Evolutionary conservation across 2,888 invertebrate species (phyloP).

Genomic region (Barypeithes pellucidus): DNA sequence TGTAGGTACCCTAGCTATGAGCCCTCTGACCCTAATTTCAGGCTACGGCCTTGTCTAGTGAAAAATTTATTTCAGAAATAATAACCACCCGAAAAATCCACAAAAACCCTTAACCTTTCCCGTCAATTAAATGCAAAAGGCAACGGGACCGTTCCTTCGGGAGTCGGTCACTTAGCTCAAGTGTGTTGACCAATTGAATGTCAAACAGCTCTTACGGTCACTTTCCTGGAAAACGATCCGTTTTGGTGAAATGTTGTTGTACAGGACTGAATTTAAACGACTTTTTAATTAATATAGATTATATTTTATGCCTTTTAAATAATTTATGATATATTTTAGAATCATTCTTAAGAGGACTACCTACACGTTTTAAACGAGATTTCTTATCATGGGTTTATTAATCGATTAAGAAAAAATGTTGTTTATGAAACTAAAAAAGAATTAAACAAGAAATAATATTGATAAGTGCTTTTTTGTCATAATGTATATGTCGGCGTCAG

Average conservation of each 20-base stretch:
- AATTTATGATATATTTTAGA: background rate
- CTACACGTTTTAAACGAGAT: too few species aligned
- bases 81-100: constrained; percentile 14
- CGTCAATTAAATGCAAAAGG: constrained; percentile 46
- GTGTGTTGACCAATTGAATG: constrained; percentile 47
- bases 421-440: too few species aligned
- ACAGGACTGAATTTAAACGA: constrained; percentile 13
- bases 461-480: too few species aligned
- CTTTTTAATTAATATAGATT: constrained; percentile 32
- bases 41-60: too few species aligned
- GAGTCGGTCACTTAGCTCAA: constrained; percentile 32
- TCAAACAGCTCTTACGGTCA: constrained; percentile 37
- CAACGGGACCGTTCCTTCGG: constrained; percentile 30
- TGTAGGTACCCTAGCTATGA: too few species aligned
- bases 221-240: constrained; percentile 38
- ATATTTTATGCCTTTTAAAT: background rate
- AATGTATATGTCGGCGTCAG: too few species aligned
- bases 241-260: constrained; percentile 4
- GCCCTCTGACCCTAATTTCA: too few species aligned
- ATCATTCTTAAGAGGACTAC: too few species aligned
- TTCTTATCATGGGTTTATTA: too few species aligned
- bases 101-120: constrained; percentile 21
- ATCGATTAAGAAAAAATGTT: too few species aligned
- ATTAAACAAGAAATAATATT: too few species aligned
- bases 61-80: constrained; percentile 3